Evolutionary conservation across 2,888 invertebrate genomes (phyloP).

Genomic region (Spisula solida): DNA sequence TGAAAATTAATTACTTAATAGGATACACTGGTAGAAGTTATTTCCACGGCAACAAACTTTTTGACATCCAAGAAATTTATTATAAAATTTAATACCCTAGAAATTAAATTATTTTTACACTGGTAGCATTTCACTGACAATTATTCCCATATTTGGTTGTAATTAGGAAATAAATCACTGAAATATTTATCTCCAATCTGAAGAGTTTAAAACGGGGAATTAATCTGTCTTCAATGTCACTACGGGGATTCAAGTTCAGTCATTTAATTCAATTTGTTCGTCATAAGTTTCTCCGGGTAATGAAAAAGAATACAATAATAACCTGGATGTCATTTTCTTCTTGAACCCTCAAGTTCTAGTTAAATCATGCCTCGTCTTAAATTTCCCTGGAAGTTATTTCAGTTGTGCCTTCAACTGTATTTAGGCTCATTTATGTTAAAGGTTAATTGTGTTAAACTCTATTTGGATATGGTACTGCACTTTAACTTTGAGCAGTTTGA

Average conservation of each 20-base stretch:
- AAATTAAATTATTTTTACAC: too few species aligned
- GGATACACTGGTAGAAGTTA: too few species aligned
- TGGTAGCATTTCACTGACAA: too few species aligned
- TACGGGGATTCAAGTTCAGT: not conserved
- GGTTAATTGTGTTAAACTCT: not conserved
- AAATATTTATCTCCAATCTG: not conserved
- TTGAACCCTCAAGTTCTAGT: not conserved
- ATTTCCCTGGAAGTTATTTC: not conserved
- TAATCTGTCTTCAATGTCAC: not conserved
- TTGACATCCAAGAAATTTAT: too few species aligned
- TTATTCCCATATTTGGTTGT: not conserved
- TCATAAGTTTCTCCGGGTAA: not conserved
- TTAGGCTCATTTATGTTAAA: not conserved
- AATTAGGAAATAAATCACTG: not conserved
- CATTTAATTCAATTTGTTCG: slow-evolving; percentile 12
- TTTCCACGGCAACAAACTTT: too few species aligned
- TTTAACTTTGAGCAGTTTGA: not conserved
- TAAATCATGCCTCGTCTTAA: not conserved
- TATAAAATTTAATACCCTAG: too few species aligned
- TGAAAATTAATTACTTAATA: too few species aligned
- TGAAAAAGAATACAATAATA: slow-evolving; percentile 7
- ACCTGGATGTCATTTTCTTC: not conserved
- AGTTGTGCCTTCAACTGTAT: not conserved
- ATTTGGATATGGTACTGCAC: not conserved
- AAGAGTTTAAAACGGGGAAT: not conserved